Conservation (phyloP, 2,888 invertebrate species). For the Drosophila antonietae region DNA sequence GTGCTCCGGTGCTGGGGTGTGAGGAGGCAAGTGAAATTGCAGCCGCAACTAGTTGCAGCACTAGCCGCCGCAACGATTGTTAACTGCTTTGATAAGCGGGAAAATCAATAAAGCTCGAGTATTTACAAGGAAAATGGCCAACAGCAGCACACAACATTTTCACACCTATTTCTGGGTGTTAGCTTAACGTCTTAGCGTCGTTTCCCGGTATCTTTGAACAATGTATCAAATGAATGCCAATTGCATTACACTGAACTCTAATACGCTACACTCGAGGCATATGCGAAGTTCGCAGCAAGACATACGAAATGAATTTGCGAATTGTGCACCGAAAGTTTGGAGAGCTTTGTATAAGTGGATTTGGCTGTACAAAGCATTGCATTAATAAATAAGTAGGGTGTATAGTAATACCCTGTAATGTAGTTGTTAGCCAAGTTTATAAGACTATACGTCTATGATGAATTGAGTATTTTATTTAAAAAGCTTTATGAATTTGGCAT, state of each 20-base stretch:
- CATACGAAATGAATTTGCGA: neutral
- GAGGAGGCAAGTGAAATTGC: neutral
- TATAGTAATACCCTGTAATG: constrained; percentile 11
- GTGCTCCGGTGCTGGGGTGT: too few species aligned
- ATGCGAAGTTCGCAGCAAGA: neutral
- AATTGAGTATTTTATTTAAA: too few species aligned
- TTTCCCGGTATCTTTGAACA: constrained; percentile 16
- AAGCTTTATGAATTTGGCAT: too few species aligned
- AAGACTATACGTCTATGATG: neutral
- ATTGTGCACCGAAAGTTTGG: neutral
- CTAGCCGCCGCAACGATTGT: neutral
- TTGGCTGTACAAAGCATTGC: constrained; percentile 22
- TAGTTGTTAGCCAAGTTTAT: neutral
- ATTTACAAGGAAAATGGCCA: constrained; percentile 21
- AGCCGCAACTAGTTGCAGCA: constrained; percentile 5
- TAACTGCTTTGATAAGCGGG: constrained; percentile 32
- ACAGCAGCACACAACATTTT: constrained; percentile 12
- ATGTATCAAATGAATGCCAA: constrained; percentile 20
- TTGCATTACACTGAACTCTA: constrained; percentile 21
- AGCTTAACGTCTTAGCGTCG: constrained; percentile 15
- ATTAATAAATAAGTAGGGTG: constrained; percentile 32
- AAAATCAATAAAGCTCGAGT: constrained; percentile 37
- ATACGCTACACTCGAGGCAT: constrained; percentile 9
- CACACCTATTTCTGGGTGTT: constrained; percentile 21
- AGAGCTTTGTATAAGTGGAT: constrained; percentile 3